Conservation (phyloP, 2,888 invertebrate species). For the Drosophila kuntzei region DNA sequence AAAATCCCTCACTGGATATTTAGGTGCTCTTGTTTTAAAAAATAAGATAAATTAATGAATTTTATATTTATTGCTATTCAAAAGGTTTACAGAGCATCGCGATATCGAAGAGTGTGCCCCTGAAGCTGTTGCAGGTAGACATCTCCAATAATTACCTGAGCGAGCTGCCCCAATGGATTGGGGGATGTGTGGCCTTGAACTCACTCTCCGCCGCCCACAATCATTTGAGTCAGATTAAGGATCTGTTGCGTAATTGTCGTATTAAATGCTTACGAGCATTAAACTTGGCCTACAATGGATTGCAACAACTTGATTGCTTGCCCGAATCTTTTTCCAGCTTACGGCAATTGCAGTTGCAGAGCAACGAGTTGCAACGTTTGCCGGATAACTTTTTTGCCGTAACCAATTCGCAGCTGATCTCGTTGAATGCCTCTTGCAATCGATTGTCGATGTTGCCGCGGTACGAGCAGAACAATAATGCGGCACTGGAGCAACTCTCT, state of each 20-base stretch:
- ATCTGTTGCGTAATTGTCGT: constrained; percentile 91
- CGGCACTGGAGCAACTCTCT: constrained; percentile 89
- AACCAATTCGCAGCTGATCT: constrained; percentile 88
- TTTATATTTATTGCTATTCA: background rate
- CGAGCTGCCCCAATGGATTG: constrained; percentile 91
- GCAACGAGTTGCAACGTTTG: constrained; percentile 90
- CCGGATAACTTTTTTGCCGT: constrained; percentile 92
- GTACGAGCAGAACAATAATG: constrained; percentile 85
- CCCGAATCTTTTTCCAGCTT: constrained; percentile 86
- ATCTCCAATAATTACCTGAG: constrained; percentile 92
- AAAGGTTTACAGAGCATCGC: constrained; percentile 90
- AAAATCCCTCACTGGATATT: too few species aligned
- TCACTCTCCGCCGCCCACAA: constrained; percentile 92
- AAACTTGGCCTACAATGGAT: constrained; percentile 92
- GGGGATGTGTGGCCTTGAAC: constrained; percentile 90
- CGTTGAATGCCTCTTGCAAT: constrained; percentile 93
- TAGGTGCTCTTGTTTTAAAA: too few species aligned
- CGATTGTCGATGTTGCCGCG: constrained; percentile 89
- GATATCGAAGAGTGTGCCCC: constrained; percentile 89
- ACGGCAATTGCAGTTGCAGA: constrained; percentile 91
- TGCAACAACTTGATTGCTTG: constrained; percentile 90
- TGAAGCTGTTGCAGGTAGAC: constrained; percentile 91
- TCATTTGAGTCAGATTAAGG: constrained; percentile 89
- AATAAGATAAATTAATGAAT: too few species aligned
- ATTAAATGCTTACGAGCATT: constrained; percentile 90